A percentile compares a stretch with the other conserved stretches of the same genome.
Evolutionary conservation across 2,888 invertebrate species (phyloP).

Genomic region (Philopedon plagiatum): DNA sequence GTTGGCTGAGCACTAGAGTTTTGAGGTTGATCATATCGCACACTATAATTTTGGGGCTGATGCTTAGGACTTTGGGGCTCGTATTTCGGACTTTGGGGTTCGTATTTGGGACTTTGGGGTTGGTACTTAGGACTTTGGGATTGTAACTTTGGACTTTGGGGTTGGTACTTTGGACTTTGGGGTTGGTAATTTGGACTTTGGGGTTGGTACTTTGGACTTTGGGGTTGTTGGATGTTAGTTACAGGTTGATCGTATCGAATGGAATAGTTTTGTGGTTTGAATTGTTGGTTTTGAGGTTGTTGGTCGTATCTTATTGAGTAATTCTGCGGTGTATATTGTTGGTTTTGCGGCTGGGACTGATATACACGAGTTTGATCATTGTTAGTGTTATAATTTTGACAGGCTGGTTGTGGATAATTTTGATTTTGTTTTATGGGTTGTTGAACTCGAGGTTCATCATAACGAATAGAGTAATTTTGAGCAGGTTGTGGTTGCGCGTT

Average conservation of each 20-base stretch:
- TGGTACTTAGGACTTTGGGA: constrained; percentile 19
- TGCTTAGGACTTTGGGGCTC: constrained; percentile 19
- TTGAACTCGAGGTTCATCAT: constrained; percentile 48
- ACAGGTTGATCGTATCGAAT: constrained; percentile 34
- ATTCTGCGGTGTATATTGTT: constrained; percentile 19
- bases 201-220: constrained; percentile 24
- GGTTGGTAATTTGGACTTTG: constrained; percentile 29
- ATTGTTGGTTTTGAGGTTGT: constrained; percentile 23
- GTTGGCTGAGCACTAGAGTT: not conserved
- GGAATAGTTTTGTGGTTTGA: constrained; percentile 32
- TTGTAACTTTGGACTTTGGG: constrained; percentile 27
- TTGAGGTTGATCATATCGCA: constrained; percentile 24
- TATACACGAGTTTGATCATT: constrained; percentile 44
- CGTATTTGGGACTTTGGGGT: constrained; percentile 25
- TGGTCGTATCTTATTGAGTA: constrained; percentile 28
- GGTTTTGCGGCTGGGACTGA: not conserved
- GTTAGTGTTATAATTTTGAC: constrained; percentile 49
- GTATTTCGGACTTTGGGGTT: constrained; percentile 28
- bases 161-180: constrained; percentile 27
- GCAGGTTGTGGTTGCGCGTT: constrained; percentile 13
- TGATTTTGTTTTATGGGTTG: constrained; percentile 21
- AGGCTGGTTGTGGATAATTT: constrained; percentile 13
- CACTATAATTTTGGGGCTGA: constrained; percentile 27
- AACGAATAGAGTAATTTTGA: constrained; percentile 49
- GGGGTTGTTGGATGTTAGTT: constrained; percentile 15